Evolutionary conservation across 2,113 vertebrate genomes (phyloP).

Genomic region (Sporophila hypoxantha): DNA sequence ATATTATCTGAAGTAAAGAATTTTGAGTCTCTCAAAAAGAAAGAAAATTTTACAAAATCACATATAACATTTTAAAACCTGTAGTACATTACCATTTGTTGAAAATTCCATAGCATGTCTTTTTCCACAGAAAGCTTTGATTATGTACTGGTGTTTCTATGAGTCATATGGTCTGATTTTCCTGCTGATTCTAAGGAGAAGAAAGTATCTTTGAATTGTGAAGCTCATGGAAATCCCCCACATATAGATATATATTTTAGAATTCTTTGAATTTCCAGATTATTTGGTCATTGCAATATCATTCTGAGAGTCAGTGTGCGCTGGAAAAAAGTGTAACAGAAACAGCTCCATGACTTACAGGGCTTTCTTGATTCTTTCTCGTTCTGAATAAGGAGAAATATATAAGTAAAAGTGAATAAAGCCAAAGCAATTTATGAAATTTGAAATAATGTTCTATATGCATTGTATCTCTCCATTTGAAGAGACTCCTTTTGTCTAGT

Average conservation of each 20-base stretch:
- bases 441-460: background rate
- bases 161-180: constrained; percentile 74
- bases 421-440: background rate
- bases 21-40: background rate
- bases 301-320: background rate
- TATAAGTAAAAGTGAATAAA: background rate
- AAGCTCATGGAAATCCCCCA: constrained; percentile 72
- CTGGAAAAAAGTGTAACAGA: background rate
- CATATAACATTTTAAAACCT: background rate
- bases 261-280: background rate
- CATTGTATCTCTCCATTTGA: background rate
- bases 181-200: constrained; percentile 75
- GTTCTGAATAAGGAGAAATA: background rate
- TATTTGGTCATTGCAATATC: background rate
- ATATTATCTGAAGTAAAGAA: background rate
- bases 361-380: background rate
- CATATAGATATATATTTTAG: constrained; percentile 65
- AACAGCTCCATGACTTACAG: background rate
- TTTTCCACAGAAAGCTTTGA: constrained; percentile 70
- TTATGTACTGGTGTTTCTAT: constrained; percentile 77
- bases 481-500: background rate
- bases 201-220: constrained; percentile 77
- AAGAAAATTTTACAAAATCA: background rate
- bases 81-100: background rate
- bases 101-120: background rate